Percentiles rank a stretch among this genome's conserved stretches.
phyloP scores from a whole-genome alignment of 2,113 vertebrate species.

The Galbula dea region DNA sequence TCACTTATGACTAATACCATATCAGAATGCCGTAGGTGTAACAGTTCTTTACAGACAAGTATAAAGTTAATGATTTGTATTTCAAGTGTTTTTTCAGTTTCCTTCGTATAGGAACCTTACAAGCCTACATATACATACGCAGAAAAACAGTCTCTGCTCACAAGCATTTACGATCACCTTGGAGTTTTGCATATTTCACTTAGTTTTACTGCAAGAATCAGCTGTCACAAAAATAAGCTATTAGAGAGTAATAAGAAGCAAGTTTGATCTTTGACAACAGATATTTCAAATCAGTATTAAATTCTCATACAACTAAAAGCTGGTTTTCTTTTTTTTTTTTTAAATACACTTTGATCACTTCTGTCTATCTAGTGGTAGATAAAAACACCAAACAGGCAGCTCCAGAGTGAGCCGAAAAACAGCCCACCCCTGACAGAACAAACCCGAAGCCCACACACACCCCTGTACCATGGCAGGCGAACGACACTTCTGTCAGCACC shows the following conservation, averaged over 20 bases:
- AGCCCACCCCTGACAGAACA: not conserved
- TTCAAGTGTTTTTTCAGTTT: not conserved
- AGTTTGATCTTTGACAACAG: not conserved
- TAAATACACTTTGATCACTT: too few relatives aligned
- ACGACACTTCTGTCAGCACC: not conserved
- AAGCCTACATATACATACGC: not conserved
- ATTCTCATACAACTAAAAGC: not conserved
- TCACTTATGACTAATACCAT: not conserved
- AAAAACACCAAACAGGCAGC: not conserved
- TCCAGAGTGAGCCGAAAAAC: not conserved
- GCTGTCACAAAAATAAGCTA: not conserved
- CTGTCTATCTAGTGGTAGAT: rapidly evolving
- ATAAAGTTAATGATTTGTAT: not conserved
- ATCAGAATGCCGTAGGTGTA: not conserved
- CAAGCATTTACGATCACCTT: not conserved
- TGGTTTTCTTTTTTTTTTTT: rapidly evolving
- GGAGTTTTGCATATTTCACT: not conserved
- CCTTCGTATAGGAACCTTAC: not conserved
- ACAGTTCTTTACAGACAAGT: not conserved
- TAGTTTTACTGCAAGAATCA: not conserved
- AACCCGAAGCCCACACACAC: not conserved
- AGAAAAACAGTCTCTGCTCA: not conserved
- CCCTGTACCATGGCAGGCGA: not conserved
- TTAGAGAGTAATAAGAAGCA: rapidly evolving
- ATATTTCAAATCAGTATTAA: not conserved